Base-by-base conservation (phyloP, 2,888 invertebrate species). In the Standfussiana lucernea region DNA sequence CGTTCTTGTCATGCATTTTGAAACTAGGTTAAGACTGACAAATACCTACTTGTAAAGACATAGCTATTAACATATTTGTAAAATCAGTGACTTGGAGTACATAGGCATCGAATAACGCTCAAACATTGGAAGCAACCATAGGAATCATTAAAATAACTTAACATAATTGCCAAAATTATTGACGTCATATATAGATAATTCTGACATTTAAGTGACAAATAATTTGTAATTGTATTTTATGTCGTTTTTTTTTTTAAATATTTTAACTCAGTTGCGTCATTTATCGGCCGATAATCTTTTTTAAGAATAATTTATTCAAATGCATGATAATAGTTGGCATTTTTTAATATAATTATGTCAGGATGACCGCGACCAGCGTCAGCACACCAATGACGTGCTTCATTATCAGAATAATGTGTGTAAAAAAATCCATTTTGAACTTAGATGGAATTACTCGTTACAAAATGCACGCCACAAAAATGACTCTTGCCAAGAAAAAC, bases 1-100 rank as follows among this genome's bases (percentile, higher is more conserved):
- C 75, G 76, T 64, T 83, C 71, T 71, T 66, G 80, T 79, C 78
- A 65, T 78, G 75, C 70, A 81, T 80, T 80, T 75, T 73, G 69
- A 72, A 88, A 81, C 71, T 80, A 67, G 77, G 78, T 77, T 82
- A 85, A 77, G 35, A 77, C 53, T 66, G 66, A 75, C 75, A 82
- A 82, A 86, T 80, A 69, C 50, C 45, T 77, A 79, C 68, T 77
- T 71, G 56, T 59, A 62, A 65, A 8, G 3, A 74, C 77, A 65
- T 83, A 47, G 50, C 53, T 56, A 72, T 65, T 10, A n/a, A 50
- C 65, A 53, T 67, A 64, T 72, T 70, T 56, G 35, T 67, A 15
- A 42, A 84, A 42, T 32, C 28, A 24, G 68, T 56, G 7, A 62
- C 32, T 61, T 61, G 21, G 35, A 37, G 50, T 21, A 11, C n/a